A percentile compares a stretch with the other conserved stretches of the same genome.
These are phyloP conservation scores for Clarias laeviceps DNA, from an alignment of 2,797 vertebrate genomes.

Conservation along the genomic window DNA sequence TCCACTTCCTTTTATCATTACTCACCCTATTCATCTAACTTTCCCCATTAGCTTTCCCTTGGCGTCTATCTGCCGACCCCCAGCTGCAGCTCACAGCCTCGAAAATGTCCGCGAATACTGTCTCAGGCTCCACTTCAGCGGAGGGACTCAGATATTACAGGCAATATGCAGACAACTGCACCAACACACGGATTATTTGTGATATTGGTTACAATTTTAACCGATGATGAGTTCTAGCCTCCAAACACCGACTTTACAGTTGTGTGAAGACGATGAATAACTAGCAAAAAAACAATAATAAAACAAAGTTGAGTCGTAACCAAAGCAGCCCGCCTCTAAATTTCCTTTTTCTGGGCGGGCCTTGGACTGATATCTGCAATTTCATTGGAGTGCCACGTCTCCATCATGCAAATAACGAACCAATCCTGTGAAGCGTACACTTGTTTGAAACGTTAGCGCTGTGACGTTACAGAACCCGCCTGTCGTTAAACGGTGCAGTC, in stretches of 20 bases:
- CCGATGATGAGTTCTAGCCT: not conserved
- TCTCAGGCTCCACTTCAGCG: not conserved
- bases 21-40: not conserved
- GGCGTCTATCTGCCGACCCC: not conserved
- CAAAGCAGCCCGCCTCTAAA: slow-evolving; percentile 75
- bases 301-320: slow-evolving; percentile 61
- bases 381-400: slow-evolving; percentile 64
- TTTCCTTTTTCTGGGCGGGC: slow-evolving; percentile 60
- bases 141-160: not conserved
- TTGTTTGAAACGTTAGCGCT: slow-evolving; percentile 36
- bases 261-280: not conserved
- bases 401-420: slow-evolving; percentile 12
- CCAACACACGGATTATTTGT: no score
- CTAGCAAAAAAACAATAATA: slow-evolving; percentile 48
- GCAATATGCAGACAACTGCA: not conserved
- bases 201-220: not conserved
- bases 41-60: not conserved
- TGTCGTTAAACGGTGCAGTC: not conserved
- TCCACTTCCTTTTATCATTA: not conserved
- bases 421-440: slow-evolving; percentile 33
- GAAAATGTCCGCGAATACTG: slow-evolving; percentile 28
- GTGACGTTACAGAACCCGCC: not conserved
- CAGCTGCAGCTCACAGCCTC: slow-evolving; percentile 4
- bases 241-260: slow-evolving; percentile 22
- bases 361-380: not conserved